These are phyloP conservation scores for Ceyx melanurus DNA, from an alignment of 2,113 vertebrate species.

Conservation along the genomic window DNA sequence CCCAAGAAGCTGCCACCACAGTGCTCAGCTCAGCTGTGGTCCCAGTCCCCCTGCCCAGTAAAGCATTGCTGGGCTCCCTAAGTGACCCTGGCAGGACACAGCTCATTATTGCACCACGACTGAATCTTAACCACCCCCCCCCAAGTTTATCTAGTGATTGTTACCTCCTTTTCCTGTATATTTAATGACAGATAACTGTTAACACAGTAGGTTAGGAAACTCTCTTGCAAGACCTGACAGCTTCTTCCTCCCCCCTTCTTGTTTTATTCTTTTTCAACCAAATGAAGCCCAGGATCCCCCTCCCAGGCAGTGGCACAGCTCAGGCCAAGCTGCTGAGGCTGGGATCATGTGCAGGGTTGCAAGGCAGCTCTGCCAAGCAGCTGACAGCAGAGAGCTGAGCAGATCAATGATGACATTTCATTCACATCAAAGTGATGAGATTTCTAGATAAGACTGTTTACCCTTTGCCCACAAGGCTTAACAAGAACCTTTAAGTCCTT, in stretches of 20 bases:
- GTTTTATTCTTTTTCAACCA: background rate
- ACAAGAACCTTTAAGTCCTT: background rate
- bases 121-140: background rate
- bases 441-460: constrained; percentile 43
- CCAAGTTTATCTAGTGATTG: too few relatives aligned
- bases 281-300: background rate
- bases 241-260: background rate
- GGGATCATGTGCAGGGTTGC: background rate
- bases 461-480: background rate
- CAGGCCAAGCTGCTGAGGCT: background rate
- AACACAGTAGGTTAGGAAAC: background rate
- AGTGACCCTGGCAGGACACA: background rate
- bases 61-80: background rate
- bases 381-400: constrained; percentile 43
- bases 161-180: background rate
- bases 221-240: background rate
- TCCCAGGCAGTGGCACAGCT: background rate
- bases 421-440: constrained; percentile 51
- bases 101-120: background rate
- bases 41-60: background rate
- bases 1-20: background rate
- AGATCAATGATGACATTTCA: constrained; percentile 44
- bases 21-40: background rate
- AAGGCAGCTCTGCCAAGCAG: constrained; percentile 38
- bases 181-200: background rate